These are phyloP conservation scores for Lymantria monacha DNA, from an alignment of 2,888 invertebrate genomes.

Conservation along the genomic window DNA sequence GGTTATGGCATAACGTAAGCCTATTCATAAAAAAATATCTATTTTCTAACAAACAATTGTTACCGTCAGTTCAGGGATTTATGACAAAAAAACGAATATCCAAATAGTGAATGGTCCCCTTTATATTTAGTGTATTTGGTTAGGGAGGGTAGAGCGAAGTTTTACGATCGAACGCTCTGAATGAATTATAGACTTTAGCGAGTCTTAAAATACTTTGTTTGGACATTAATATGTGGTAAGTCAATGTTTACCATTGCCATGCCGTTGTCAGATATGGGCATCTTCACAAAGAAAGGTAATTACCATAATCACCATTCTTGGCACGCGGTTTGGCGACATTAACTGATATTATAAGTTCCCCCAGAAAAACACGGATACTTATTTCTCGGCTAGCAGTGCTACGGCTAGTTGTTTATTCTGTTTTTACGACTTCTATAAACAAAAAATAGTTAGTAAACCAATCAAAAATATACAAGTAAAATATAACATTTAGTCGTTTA, in stretches of 20 bases:
- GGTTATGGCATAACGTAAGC: no score
- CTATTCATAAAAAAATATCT: background rate
- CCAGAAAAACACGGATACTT: no score
- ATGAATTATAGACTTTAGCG: constrained; percentile 24
- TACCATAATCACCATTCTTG: no score
- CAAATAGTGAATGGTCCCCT: background rate
- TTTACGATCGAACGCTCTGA: constrained; percentile 20
- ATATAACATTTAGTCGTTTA: constrained; percentile 15
- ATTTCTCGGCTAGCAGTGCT: no score
- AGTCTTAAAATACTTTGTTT: constrained; percentile 3
- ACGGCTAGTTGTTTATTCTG: no score
- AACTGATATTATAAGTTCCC: no score
- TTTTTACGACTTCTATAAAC: no score
- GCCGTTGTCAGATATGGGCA: no score
- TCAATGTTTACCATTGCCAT: no score
- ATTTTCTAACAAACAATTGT: background rate
- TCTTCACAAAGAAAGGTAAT: no score
- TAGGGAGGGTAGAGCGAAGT: constrained; percentile 9
- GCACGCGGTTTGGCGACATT: no score
- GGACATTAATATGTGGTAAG: background rate
- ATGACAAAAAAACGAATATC: background rate
- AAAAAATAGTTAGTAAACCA: no score
- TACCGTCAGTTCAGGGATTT: background rate
- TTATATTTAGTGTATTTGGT: constrained; percentile 11
- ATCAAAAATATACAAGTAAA: background rate